Evolutionary conservation across 1,140 invertebrate species (phyloP).

Genomic region (Lordiphosa stackelbergi): DNA sequence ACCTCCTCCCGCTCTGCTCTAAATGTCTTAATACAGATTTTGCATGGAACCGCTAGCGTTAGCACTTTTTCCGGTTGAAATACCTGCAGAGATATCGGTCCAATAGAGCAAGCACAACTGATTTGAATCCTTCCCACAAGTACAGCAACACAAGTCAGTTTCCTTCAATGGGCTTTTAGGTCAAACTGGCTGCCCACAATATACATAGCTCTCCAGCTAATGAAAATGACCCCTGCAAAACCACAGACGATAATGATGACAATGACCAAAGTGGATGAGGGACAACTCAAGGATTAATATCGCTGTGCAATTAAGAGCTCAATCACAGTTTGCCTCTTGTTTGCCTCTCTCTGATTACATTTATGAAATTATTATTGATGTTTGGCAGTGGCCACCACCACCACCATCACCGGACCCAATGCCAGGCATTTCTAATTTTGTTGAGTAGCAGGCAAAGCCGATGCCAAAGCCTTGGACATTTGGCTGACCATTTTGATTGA

Average conservation of each 20-base stretch:
- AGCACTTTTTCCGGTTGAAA: too few relatives aligned
- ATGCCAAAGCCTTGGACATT: constrained; percentile 35
- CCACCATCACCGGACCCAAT: constrained; percentile 14
- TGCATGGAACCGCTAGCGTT: too few relatives aligned
- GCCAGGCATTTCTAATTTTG: constrained; percentile 65
- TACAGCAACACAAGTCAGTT: too few relatives aligned
- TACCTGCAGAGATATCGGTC: too few relatives aligned
- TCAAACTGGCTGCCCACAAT: neutral
- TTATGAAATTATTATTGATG: constrained; percentile 76
- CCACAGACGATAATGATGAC: constrained; percentile 11
- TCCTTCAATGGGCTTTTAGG: too few relatives aligned
- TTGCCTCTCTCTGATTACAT: constrained; percentile 66
- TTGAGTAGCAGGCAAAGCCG: constrained; percentile 51
- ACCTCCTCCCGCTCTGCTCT: too few relatives aligned
- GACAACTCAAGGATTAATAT: constrained; percentile 53
- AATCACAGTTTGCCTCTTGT: constrained; percentile 58
- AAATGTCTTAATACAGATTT: too few relatives aligned
- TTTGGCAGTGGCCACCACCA: constrained; percentile 62
- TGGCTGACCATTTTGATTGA: constrained; percentile 49
- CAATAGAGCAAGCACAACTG: too few relatives aligned
- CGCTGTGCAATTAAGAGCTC: constrained; percentile 72
- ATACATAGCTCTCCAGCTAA: constrained; percentile 50
- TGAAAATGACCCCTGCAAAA: constrained; percentile 36
- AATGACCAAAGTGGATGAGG: neutral
- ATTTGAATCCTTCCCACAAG: too few relatives aligned